These are phyloP conservation scores for Artibeus lituratus DNA, from an alignment of 2,797 vertebrate genomes.

Conservation along the genomic window DNA sequence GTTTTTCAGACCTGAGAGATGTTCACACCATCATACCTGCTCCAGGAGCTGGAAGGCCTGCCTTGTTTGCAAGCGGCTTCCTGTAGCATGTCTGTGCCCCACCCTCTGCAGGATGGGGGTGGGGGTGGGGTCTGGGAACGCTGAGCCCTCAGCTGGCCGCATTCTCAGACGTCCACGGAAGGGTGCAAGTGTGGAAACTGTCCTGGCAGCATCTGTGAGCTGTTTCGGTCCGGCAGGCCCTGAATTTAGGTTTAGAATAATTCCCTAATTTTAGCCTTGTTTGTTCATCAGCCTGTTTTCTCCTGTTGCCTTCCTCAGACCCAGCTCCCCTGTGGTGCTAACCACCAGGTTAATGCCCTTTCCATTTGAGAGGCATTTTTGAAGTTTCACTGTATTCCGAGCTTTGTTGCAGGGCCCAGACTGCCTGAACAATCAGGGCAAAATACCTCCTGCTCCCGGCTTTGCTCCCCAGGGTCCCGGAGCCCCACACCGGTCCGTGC, in stretches of 20 bases:
- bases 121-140: not conserved
- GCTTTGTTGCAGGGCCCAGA: not conserved
- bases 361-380: not conserved
- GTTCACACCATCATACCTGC: not conserved
- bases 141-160: not conserved
- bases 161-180: not conserved
- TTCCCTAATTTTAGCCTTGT: not conserved
- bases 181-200: not conserved
- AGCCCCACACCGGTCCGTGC: accelerated
- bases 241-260: not conserved
- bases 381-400: not conserved
- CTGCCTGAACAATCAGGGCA: not conserved
- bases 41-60: not conserved
- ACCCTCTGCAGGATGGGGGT: not conserved
- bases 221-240: not conserved
- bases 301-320: not conserved
- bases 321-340: not conserved
- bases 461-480: accelerated
- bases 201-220: not conserved
- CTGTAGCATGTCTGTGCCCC: not conserved
- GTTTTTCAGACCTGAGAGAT: not conserved
- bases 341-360: not conserved
- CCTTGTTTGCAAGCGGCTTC: not conserved
- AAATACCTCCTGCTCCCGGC: not conserved
- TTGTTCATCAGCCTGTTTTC: not conserved